Evolutionary conservation across 2,888 invertebrate genomes (phyloP), one percentile per base, ranked within the genome.

Genomic region (Nycteola revayana): DNA sequence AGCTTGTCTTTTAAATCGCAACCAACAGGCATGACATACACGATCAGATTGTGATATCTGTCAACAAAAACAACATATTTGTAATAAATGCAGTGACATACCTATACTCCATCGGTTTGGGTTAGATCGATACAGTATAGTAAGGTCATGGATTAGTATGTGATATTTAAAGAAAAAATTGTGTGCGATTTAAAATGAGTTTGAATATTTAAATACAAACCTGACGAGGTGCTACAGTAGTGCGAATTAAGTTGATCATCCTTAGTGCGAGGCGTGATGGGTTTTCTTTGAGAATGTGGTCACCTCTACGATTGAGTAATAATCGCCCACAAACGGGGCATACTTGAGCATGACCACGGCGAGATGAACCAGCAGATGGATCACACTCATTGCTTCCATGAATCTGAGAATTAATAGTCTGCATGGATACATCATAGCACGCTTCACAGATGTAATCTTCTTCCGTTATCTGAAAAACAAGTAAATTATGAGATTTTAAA

Each of bases 1-100:
- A n/a, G n/a, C n/a, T n/a, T n/a, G n/a, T n/a, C n/a, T n/a, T 29
- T 41, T 25, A 24, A 25, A 41, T 25, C 41, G 27, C 32, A 32
- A 20, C 36, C 36, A 35, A 29, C 41, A 41, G 18, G 32, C 25
- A 21, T 40, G 35, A 25, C 41, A 41, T 41, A 41, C n/a, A n/a
- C n/a, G n/a, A n/a, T n/a, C n/a, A n/a, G n/a, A n/a, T n/a, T n/a
- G n/a, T n/a, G n/a, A n/a, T n/a, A n/a, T n/a, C n/a, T n/a, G n/a
- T n/a, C n/a, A n/a, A n/a, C n/a, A n/a, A n/a, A n/a, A 20, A 23
- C 17, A 33, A 28, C 7, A 25, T 34, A 17, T 9, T 27, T 28
- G 10, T 28, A 9, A 34, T 28, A 28, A 23, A 28, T 34, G 11
- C 10, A 28, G 18, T 24, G 5, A 28, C 23, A 25, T 7, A 24